A percentile compares a stretch with the other conserved stretches of the same genome.
These are phyloP conservation scores for Beaufortia kweichowensis DNA, from an alignment of 2,113 vertebrate genomes.

Conservation along the genomic window DNA sequence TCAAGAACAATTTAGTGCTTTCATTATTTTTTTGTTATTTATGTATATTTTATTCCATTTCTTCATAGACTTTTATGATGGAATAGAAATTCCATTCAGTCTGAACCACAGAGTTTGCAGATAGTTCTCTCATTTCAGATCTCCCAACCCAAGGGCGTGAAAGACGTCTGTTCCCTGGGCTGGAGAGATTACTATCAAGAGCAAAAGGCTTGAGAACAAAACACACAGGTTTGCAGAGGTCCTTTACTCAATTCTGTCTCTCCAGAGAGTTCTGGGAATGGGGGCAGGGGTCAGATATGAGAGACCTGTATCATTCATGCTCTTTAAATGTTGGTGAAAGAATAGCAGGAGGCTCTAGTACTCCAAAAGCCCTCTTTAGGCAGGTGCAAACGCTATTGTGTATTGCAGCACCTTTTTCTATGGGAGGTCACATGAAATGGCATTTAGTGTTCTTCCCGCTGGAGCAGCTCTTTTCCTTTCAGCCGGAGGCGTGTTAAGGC, in stretches of 20 bases:
- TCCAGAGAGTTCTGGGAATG: conserved; percentile 49
- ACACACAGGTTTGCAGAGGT: conserved; percentile 67
- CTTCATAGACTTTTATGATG: conserved; percentile 67
- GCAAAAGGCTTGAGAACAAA: conserved; percentile 65
- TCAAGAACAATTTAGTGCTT: not conserved
- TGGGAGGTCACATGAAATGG: conserved; percentile 30
- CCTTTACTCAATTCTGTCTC: conserved; percentile 56
- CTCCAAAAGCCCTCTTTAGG: conserved; percentile 33
- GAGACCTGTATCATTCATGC: conserved; percentile 39
- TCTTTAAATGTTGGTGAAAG: conserved; percentile 28
- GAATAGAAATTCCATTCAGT: conserved; percentile 67
- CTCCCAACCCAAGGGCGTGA: conserved; percentile 69
- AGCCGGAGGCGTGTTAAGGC: conserved; percentile 22
- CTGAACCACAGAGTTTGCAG: conserved; percentile 62
- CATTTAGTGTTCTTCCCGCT: conserved; percentile 6
- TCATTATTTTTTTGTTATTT: too few species aligned
- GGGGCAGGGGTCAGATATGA: conserved; percentile 46
- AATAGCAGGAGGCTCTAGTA: conserved; percentile 23
- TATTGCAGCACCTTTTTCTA: conserved; percentile 19
- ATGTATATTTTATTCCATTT: conserved; percentile 63
- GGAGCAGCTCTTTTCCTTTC: not conserved
- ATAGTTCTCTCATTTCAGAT: conserved; percentile 66
- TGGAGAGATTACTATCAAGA: conserved; percentile 69
- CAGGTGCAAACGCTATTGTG: conserved; percentile 33
- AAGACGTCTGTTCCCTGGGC: conserved; percentile 64